phyloP scores from a whole-genome alignment of 1,140 invertebrate species.

The Lucilia cuprina region DNA sequence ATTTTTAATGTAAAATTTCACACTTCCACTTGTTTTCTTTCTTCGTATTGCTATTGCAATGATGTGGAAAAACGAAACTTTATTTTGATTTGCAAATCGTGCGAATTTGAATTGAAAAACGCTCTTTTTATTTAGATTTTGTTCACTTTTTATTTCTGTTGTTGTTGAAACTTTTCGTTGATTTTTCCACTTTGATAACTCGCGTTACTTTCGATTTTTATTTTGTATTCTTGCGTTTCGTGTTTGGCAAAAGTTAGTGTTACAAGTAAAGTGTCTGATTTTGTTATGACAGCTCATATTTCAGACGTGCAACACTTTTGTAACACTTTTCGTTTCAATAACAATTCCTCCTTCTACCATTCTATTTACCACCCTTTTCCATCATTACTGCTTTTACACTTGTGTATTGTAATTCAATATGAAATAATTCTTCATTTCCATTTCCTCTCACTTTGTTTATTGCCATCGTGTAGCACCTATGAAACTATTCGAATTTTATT shows the following conservation, averaged over 20 bases:
- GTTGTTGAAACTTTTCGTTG: not conserved
- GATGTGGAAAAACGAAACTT: not conserved
- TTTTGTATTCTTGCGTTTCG: constrained; percentile 19
- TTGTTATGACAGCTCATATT: constrained; percentile 33
- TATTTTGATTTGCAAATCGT: constrained; percentile 22
- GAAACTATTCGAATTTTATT: not conserved
- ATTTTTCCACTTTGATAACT: constrained; percentile 18
- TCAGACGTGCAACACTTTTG: constrained; percentile 29
- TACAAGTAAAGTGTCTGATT: constrained; percentile 30
- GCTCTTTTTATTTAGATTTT: not conserved
- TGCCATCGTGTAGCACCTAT: not conserved
- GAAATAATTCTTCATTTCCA: not conserved
- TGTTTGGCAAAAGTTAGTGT: not conserved
- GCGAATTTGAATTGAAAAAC: not conserved
- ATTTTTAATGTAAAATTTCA: constrained; percentile 15
- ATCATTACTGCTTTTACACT: too few relatives aligned
- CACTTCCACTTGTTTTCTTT: not conserved
- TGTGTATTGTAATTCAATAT: not conserved
- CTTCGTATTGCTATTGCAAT: too few relatives aligned
- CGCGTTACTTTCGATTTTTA: constrained; percentile 26
- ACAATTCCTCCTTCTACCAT: not conserved
- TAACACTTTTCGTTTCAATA: constrained; percentile 26
- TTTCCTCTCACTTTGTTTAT: not conserved
- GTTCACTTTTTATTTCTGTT: not conserved
- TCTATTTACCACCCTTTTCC: not conserved